Conservation (phyloP, 2,113 vertebrate species). For the Tetrax tetrax region DNA sequence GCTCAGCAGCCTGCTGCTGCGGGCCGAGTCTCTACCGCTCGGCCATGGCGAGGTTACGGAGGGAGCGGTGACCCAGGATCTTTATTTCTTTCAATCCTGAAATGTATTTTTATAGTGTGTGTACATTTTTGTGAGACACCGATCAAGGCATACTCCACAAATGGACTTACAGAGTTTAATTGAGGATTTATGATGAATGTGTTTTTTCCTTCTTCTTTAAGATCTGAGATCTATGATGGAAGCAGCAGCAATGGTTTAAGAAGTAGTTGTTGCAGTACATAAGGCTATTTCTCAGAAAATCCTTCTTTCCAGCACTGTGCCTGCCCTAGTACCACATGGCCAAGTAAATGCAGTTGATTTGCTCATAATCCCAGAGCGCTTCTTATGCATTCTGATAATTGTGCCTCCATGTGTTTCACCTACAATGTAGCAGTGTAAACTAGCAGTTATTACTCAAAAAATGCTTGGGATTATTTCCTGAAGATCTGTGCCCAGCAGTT, state of each 20-base stretch:
- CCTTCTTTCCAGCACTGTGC: not conserved
- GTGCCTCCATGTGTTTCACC: not conserved
- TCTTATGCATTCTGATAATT: not conserved
- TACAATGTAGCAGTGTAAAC: not conserved
- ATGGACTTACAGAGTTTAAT: not conserved
- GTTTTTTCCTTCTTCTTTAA: not conserved
- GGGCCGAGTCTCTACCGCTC: rapidly evolving
- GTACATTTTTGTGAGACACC: not conserved
- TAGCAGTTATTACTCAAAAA: not conserved
- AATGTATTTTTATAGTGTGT: not conserved
- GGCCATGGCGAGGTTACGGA: rapidly evolving
- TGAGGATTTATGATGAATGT: not conserved
- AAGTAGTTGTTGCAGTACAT: not conserved
- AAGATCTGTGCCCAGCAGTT: not conserved
- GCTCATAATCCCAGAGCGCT: not conserved
- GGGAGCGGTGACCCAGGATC: rapidly evolving
- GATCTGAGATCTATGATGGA: not conserved
- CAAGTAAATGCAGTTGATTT: not conserved
- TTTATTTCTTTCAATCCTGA: not conserved
- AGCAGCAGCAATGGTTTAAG: not conserved
- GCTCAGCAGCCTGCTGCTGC: rapidly evolving
- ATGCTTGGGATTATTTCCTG: not conserved
- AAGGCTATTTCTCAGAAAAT: not conserved
- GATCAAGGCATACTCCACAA: not conserved
- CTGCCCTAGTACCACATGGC: not conserved